These are phyloP conservation scores for Macropus fuliginosus DNA, from an alignment of 2,797 vertebrate genomes.

Conservation along the genomic window DNA sequence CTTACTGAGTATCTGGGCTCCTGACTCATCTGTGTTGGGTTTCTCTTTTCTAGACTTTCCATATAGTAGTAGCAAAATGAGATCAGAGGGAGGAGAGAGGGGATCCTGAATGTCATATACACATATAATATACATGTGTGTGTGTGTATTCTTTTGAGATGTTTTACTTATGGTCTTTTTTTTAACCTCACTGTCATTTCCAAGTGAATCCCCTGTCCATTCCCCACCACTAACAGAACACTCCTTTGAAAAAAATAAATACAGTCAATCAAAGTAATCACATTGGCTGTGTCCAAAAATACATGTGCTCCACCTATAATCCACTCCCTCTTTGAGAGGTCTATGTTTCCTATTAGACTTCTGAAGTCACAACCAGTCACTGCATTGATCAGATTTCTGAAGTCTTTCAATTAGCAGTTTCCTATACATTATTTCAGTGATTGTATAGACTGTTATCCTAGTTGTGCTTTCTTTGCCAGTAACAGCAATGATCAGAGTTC, in stretches of 20 bases:
- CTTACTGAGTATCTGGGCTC: background rate
- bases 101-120: background rate
- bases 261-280: background rate
- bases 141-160: background rate
- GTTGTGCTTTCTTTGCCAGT: background rate
- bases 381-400: background rate
- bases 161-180: background rate
- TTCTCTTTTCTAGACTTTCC: background rate
- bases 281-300: background rate
- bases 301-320: background rate
- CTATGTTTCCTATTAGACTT: background rate
- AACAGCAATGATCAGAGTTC: background rate
- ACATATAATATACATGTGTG: background rate
- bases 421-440: background rate
- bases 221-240: background rate
- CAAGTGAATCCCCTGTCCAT: background rate
- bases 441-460: background rate
- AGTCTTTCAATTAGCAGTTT: background rate
- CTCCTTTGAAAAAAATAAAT: background rate
- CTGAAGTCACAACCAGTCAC: background rate
- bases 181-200: background rate
- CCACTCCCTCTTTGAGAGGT: background rate
- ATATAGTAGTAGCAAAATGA: background rate
- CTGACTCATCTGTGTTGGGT: background rate
- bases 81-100: background rate